Base-by-base conservation (phyloP, 2,113 vertebrate species). In the Gadus macrocephalus region DNA sequence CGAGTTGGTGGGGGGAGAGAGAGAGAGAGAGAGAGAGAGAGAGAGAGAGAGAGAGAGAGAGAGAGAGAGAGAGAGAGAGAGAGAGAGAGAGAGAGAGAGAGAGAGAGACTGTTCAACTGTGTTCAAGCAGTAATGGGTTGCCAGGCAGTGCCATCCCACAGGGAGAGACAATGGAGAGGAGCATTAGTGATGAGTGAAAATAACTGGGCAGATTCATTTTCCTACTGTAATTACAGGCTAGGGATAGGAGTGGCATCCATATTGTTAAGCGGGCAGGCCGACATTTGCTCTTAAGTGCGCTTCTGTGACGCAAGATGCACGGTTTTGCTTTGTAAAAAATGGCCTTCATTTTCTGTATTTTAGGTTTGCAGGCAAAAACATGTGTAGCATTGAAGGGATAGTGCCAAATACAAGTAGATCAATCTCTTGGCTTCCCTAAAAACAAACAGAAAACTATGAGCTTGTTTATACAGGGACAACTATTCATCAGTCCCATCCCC, bases 181-280 rank as follows among this genome's bases (percentile, higher is more conserved):
- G 82, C 81, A 85, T 87, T 89, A 87, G 80, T 69, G 81, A 91
- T 86, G 81, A 78, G 78, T 80, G 79, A 77, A 83, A 89, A 88
- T 84, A 91, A 89, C 70, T 66, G 75, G 81, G 82, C 82, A 83
- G 82, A 88, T 84, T 88, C 69, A 81, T 85, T 86, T 87, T 83
- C 86, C 72, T 74, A 55, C 72, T 78, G 76, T 89, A 89, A 92
- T 90, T 90, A 89, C 79, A 87, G 81, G 77, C 80, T 72, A 62
- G 72, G 83, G 82, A 83, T 42, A 35, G 73, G 81, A 83, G 81
- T 61, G 75, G 78, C 69, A 70, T 81, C 85, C 68, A 73, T 68
- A 78, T 72, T 79, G 76, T 79, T 60, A 66, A 69, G 74, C 74
- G 31, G 68, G 76, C 79, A 70, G 73, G 58, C 68, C 58, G 75